Evolutionary conservation across 2,797 vertebrate genomes (phyloP), one percentile per base, ranked within the genome.

Genomic region (Cossypha caffra): DNA sequence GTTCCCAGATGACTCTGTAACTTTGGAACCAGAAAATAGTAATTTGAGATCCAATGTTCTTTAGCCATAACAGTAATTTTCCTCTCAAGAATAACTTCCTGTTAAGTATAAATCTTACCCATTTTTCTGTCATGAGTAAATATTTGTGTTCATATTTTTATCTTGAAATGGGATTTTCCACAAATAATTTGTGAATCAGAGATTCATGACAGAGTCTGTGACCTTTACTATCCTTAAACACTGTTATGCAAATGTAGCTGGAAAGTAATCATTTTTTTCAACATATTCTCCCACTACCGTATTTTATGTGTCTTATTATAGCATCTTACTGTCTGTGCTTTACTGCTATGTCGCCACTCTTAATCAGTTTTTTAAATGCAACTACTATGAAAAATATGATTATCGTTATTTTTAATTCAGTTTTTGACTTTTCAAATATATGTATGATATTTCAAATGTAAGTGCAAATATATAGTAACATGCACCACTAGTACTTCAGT

Each of bases 81-180:
- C 80, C 90, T 81, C 76, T 63, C 0, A 3, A 82, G 66, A 85
- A 73, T 55, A 67, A 72, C 78, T 93, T 92, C 78, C 59, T 50
- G 26, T 78, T 84, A 75, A 86, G 40, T 57, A 86, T 48, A 88
- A 94, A 76, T n/a, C 25, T 93, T 73, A 51, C 14, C 9, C 17
- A 52, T 57, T 93, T 92, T 94, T 95, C 66, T 87, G 59, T 24
- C 52, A 75, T 88, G 19, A 79, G 26, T 78, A 86, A 86, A 81
- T 92, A 69, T 95, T 94, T 96, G 47, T 21, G 17, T 62, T 90
- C 58, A 26, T 29, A 31, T 75, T 94, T 95, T 90, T 52, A 67
- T 14, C 24, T 29, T 81, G 38, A 81, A 94, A 62, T 42, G 5
- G 51, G 10, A 95, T 78, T 88, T 88, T 90, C 54, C 47, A 51